A percentile compares a stretch with the other conserved stretches of the same genome.
phyloP scores from a whole-genome alignment of 2,888 invertebrate species.

The Diplazon laetatorius region DNA sequence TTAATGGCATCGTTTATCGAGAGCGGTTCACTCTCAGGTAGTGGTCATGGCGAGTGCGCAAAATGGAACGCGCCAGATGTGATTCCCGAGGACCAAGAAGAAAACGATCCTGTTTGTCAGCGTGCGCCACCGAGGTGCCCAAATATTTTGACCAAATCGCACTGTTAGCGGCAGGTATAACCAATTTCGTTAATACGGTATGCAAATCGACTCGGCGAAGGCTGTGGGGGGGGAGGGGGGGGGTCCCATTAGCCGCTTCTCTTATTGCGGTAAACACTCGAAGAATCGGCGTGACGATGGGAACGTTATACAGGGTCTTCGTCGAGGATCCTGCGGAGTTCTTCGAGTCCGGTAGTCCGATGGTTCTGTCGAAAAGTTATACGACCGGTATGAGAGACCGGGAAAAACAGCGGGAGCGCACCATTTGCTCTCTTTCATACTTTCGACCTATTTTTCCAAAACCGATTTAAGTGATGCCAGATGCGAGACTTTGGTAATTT shows the following conservation, averaged over 20 bases:
- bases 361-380: slow-evolving; percentile 20
- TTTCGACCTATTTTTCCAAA: slow-evolving; percentile 38
- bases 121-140: slow-evolving; percentile 34
- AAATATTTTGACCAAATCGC: slow-evolving; percentile 73
- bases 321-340: slow-evolving; percentile 35
- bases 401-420: slow-evolving; percentile 15
- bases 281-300: slow-evolving; percentile 31
- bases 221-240: too few species aligned
- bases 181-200: slow-evolving; percentile 77
- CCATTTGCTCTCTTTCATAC: slow-evolving; percentile 6
- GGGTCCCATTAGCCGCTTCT: slow-evolving; percentile 72
- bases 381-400: slow-evolving; percentile 22
- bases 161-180: slow-evolving; percentile 72
- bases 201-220: slow-evolving; percentile 74
- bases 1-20: slow-evolving; percentile 66
- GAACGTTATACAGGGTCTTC: slow-evolving; percentile 37
- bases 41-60: slow-evolving; percentile 19
- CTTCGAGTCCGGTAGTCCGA: slow-evolving; percentile 38
- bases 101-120: slow-evolving; percentile 43
- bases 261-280: slow-evolving; percentile 71
- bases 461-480: background rate
- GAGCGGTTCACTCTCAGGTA: slow-evolving; percentile 62
- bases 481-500: background rate
- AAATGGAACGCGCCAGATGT: slow-evolving; percentile 20
- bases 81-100: slow-evolving; percentile 20